Evolutionary conservation across 2,888 invertebrate genomes (phyloP), one percentile per base, ranked within the genome.

Genomic region (Tetranychus piercei): DNA sequence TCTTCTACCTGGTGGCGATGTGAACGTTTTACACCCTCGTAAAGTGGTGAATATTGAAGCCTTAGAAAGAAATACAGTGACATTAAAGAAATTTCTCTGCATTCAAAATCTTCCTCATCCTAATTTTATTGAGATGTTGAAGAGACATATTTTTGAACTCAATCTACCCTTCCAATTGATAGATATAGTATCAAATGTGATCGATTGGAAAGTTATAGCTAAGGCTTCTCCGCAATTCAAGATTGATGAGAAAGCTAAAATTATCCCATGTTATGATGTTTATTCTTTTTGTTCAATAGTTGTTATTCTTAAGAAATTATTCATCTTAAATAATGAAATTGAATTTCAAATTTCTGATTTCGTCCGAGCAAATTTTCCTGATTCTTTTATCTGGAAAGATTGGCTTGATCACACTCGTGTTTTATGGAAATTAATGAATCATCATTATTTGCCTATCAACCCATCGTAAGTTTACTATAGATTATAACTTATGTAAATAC

Each of bases 1-100:
- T 20, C 44, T 75, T 20, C 45, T 75, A 11, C 55, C 23, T 7
- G 69, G 66, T 18, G 75, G 75, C 71, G 72, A 43, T 20, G 15
- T 20, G 5, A 34, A 34, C 1, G 9, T n/a, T 45, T 18, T 44
- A 9, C 72, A 72, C 9, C 72, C 44, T 6, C 22, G 11, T 6
- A 11, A n/a, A 20, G 43, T 23, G 8, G 43, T 44, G 20, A 20
- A 44, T 72, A 15, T 43, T n/a, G 34, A 45, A 8, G 22, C 22
- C 11, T 22, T 69, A 11, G 69, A 69, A 6, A 11, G 11, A 6
- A n/a, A 69, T 20, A 23, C 34, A 6, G 69, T 22, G 18, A 11
- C 11, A 18, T 18, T 72, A 11, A 15, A 11, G 15, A 72, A 72
- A 20, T 45, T 72, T 44, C 44, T 72, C 20, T 23, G 6, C 15